These are phyloP conservation scores for Drosophila paranaensis DNA, from an alignment of 2,888 invertebrate genomes.

Conservation along the genomic window DNA sequence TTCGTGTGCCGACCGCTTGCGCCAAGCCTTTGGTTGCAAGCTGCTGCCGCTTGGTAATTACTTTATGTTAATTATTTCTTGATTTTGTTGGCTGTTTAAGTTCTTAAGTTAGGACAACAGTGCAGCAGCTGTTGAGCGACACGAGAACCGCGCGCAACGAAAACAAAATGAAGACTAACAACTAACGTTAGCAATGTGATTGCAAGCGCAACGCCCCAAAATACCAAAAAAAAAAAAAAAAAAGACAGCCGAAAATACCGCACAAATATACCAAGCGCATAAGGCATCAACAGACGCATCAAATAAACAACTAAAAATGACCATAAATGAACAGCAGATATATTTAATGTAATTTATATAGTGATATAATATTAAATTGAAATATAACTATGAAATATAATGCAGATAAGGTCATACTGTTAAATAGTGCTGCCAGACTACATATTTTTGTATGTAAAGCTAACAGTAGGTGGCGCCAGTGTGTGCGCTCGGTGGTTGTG, in stretches of 20 bases:
- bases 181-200: conserved; percentile 49
- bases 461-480: conserved; percentile 28
- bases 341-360: background rate
- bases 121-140: conserved; percentile 25
- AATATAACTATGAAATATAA: background rate
- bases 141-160: conserved; percentile 50
- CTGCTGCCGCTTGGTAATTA: conserved; percentile 23
- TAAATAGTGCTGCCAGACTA: conserved; percentile 34
- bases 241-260: background rate
- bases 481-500: conserved; percentile 8
- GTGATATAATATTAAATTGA: background rate
- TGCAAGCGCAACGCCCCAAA: conserved; percentile 57
- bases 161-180: conserved; percentile 63
- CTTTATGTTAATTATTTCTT: conserved; percentile 40
- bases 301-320: too few species aligned
- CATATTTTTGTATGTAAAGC: conserved; percentile 13
- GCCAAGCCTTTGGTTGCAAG: conserved; percentile 8
- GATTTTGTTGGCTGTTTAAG: conserved; percentile 32
- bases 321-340: background rate
- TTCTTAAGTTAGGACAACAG: conserved; percentile 36
- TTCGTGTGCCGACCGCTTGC: conserved; percentile 13
- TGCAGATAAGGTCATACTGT: conserved; percentile 17
- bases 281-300: too few species aligned
- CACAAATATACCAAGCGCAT: conserved; percentile 27
- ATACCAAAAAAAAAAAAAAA: conserved; percentile 29